Percentiles rank a stretch among this genome's conserved stretches.
phyloP scores from a whole-genome alignment of 2,888 invertebrate genomes.

The Ichneumoninae sp. region DNA sequence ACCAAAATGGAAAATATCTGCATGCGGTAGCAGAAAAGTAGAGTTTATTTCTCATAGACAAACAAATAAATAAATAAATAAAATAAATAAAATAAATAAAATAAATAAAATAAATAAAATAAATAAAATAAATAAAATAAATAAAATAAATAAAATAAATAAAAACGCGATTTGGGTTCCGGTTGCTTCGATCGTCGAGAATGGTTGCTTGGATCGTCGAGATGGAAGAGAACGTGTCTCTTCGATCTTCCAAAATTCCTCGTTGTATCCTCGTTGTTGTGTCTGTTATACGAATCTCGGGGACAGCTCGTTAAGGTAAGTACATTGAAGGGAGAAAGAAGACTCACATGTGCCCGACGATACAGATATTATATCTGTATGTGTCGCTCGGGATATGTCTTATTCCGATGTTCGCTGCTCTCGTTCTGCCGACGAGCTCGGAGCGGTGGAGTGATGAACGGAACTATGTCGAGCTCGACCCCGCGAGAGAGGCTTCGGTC shows the following conservation, averaged over 20 bases:
- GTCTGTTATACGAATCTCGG: background rate
- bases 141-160: no score
- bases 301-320: background rate
- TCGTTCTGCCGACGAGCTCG: slow-evolving; percentile 20
- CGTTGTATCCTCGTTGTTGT: background rate
- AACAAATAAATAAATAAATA: background rate
- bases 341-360: slow-evolving; percentile 8
- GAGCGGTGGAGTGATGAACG: background rate
- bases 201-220: no score
- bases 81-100: no score
- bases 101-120: no score
- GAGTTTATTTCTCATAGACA: background rate
- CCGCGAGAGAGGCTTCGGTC: slow-evolving; percentile 69
- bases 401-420: slow-evolving; percentile 27
- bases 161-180: background rate
- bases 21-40: no score
- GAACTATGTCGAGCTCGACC: slow-evolving; percentile 48
- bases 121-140: no score
- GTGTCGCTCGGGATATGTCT: slow-evolving; percentile 1
- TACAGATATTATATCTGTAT: background rate
- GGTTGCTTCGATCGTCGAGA: background rate
- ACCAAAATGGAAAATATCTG: no score
- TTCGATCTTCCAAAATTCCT: background rate
- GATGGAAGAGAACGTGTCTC: no score
- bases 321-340: slow-evolving; percentile 16